Evolutionary conservation across 1,140 invertebrate species (phyloP).

Genomic region (Diachasma alloeum): DNA sequence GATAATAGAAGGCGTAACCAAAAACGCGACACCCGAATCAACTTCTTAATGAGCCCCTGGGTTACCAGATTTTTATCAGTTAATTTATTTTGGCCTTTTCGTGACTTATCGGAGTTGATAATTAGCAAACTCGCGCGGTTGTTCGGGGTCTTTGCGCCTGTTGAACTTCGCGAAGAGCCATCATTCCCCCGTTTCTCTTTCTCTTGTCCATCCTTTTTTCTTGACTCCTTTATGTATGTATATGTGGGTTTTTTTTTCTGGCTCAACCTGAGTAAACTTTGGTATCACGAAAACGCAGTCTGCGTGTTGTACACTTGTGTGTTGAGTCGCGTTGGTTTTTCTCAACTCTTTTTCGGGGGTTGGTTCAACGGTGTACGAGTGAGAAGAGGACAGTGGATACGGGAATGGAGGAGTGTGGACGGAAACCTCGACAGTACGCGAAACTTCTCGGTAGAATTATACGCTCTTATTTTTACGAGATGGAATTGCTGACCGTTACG

Average conservation of each 20-base stretch:
- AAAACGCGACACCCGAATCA: slow-evolving; percentile 22
- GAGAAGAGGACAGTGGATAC: background rate
- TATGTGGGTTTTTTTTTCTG: background rate
- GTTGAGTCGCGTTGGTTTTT: background rate
- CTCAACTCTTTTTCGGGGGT: background rate
- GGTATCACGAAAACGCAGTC: background rate
- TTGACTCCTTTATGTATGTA: background rate
- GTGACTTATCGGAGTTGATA: slow-evolving; percentile 30
- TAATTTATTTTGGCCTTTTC: slow-evolving; percentile 28
- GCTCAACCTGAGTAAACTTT: background rate
- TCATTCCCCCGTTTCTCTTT: background rate
- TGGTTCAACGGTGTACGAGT: background rate
- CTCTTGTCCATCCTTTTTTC: background rate
- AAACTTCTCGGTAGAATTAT: slow-evolving; percentile 31
- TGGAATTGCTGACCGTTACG: slow-evolving; percentile 34
- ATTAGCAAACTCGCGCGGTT: slow-evolving; percentile 23
- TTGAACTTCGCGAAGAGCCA: slow-evolving; percentile 12
- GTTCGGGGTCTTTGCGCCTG: slow-evolving; percentile 7
- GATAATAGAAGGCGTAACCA: background rate
- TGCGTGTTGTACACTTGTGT: background rate
- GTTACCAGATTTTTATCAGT: slow-evolving; percentile 19
- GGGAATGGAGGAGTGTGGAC: background rate
- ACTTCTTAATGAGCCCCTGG: slow-evolving; percentile 26
- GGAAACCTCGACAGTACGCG: background rate
- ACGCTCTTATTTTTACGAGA: slow-evolving; percentile 37